Evolutionary conservation across 2,113 vertebrate species (phyloP).

Genomic region (Nematolebias whitei): DNA sequence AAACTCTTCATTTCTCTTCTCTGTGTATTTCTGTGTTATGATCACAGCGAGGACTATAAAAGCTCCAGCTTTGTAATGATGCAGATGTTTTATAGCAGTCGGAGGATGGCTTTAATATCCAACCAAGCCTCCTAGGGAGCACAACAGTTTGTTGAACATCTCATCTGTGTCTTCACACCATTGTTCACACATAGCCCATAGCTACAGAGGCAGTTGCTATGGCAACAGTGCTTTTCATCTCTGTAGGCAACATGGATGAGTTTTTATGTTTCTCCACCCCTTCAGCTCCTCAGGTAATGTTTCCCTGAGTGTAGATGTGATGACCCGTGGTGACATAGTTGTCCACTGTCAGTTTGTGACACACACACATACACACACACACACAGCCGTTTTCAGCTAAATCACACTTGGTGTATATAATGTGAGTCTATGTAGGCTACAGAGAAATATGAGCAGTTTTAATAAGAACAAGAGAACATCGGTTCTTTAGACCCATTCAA

Average conservation of each 20-base stretch:
- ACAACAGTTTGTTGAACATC: conserved; percentile 13
- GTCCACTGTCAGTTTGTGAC: background rate
- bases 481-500: conserved; percentile 24
- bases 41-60: background rate
- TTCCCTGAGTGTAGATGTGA: conserved; percentile 14
- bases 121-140: background rate
- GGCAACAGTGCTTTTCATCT: conserved; percentile 53
- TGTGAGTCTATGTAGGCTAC: conserved; percentile 1
- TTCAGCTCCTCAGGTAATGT: conserved; percentile 23
- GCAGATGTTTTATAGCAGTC: background rate
- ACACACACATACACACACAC: background rate
- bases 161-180: conserved; percentile 11
- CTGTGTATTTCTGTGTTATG: background rate
- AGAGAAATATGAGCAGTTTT: background rate
- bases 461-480: conserved; percentile 15
- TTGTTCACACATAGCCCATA: conserved; percentile 10
- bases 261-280: background rate
- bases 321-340: conserved; percentile 12
- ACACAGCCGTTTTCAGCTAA: conserved; percentile 10
- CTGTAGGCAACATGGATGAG: conserved; percentile 13
- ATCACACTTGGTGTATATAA: conserved; percentile 10
- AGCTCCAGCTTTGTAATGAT: background rate
- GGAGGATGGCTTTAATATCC: background rate
- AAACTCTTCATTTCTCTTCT: background rate
- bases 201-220: conserved; percentile 51